Conservation (phyloP, 1,140 invertebrate genomes). For the Lerema accius region DNA sequence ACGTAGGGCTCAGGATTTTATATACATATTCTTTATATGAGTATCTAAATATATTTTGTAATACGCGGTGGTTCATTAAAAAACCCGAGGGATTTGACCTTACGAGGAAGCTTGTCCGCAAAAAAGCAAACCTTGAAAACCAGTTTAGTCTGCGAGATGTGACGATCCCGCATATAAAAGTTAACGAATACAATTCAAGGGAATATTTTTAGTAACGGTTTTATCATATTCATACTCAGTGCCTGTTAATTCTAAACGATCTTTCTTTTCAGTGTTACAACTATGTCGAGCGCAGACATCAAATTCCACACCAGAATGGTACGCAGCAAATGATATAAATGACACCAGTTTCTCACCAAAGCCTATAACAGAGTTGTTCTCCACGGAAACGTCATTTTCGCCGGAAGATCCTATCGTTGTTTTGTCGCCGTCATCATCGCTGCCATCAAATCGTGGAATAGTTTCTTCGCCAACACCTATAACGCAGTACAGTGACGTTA, state of each 20-base stretch:
- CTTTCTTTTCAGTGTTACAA: slow-evolving; percentile 71
- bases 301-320: slow-evolving; percentile 64
- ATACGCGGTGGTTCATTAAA: slow-evolving; percentile 35
- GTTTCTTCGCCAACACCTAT: slow-evolving; percentile 14
- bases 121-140: slow-evolving; percentile 67
- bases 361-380: slow-evolving; percentile 71
- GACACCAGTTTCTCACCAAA: slow-evolving; percentile 68
- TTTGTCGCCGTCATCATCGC: slow-evolving; percentile 37
- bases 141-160: slow-evolving; percentile 50
- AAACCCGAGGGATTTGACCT: slow-evolving; percentile 53
- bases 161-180: slow-evolving; percentile 45
- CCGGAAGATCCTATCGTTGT: slow-evolving; percentile 57
- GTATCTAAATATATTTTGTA: slow-evolving; percentile 18
- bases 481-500: slow-evolving; percentile 1
- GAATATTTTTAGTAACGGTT: slow-evolving; percentile 5
- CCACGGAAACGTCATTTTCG: slow-evolving; percentile 57
- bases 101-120: slow-evolving; percentile 50
- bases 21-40: too few species aligned
- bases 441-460: slow-evolving; percentile 16
- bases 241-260: too few species aligned
- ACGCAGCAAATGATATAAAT: slow-evolving; percentile 69
- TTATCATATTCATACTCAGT: too few species aligned
- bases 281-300: slow-evolving; percentile 69
- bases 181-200: slow-evolving; percentile 30
- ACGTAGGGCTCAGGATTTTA: too few species aligned